phyloP scores from a whole-genome alignment of 2,888 invertebrate species.

The Agelastica alni region DNA sequence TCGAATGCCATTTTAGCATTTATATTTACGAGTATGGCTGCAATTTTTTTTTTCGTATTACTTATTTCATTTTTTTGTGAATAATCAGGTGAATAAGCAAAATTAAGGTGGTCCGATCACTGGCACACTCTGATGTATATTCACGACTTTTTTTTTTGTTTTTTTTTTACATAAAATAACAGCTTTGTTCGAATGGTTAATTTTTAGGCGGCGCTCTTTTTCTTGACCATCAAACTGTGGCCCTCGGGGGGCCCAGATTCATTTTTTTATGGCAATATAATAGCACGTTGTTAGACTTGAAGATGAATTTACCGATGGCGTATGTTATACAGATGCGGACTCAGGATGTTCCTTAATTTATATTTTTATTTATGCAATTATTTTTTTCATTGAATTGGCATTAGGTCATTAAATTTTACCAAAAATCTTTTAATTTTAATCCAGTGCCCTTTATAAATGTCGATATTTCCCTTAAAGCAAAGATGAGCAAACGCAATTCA shows the following conservation, averaged over 20 bases:
- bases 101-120: conserved; percentile 12
- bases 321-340: conserved; percentile 12
- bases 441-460: too few relatives aligned
- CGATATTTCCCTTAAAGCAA: too few relatives aligned
- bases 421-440: too few relatives aligned
- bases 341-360: neutral
- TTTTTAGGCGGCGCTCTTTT: conserved; percentile 39
- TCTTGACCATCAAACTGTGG: conserved; percentile 31
- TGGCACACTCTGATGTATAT: conserved; percentile 29
- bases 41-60: too few relatives aligned
- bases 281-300: conserved; percentile 28
- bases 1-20: too few relatives aligned
- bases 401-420: too few relatives aligned
- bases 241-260: conserved; percentile 36
- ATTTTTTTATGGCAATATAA: conserved; percentile 41
- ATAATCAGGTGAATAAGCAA: conserved; percentile 6
- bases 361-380: too few relatives aligned
- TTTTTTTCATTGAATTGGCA: too few relatives aligned
- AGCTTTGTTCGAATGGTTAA: conserved; percentile 39
- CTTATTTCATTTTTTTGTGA: too few relatives aligned
- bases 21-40: too few relatives aligned
- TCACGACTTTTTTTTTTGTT: conserved; percentile 25
- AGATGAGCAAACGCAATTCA: too few relatives aligned
- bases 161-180: conserved; percentile 38
- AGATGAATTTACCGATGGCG: conserved; percentile 28